Percentiles rank a stretch among this genome's conserved stretches.
These are phyloP conservation scores for Aproaerema taeniolella DNA, from an alignment of 2,888 invertebrate genomes.

Conservation along the genomic window DNA sequence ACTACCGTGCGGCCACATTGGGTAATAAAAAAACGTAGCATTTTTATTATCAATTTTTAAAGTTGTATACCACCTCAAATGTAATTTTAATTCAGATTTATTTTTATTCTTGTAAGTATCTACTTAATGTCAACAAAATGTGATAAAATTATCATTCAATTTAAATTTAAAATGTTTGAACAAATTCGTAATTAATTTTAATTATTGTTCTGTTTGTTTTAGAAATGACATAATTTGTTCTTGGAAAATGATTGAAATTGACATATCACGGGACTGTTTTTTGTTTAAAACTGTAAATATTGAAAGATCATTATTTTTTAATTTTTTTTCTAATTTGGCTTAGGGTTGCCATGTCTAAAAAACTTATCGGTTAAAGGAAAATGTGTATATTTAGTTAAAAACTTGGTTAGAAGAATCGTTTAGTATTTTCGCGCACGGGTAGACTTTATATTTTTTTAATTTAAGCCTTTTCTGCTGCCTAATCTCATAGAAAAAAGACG, in stretches of 20 bases:
- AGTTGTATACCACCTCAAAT: slow-evolving; percentile 19
- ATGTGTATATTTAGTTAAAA: slow-evolving; percentile 14
- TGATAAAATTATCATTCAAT: slow-evolving; percentile 15
- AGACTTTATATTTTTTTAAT: no score
- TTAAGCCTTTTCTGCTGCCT: no score
- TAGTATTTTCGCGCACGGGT: no score
- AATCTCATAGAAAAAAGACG: no score
- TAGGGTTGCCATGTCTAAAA: slow-evolving; percentile 44
- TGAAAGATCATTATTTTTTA: slow-evolving; percentile 26
- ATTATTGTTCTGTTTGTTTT: slow-evolving; percentile 6
- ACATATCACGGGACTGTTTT: slow-evolving; percentile 28
- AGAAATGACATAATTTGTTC: neutral
- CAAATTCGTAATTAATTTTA: slow-evolving; percentile 11
- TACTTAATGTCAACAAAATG: slow-evolving; percentile 13
- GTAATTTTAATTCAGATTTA: slow-evolving; percentile 15
- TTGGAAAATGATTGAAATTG: slow-evolving; percentile 11
- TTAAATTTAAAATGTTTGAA: slow-evolving; percentile 15
- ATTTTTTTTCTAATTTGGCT: slow-evolving; percentile 36
- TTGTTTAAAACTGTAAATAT: slow-evolving; percentile 27
- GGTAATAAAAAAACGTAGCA: neutral
- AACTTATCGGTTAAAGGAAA: slow-evolving; percentile 12
- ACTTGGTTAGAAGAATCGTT: slow-evolving; percentile 12
- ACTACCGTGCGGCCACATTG: slow-evolving; percentile 4
- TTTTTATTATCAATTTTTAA: slow-evolving; percentile 7
- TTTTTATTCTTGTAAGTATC: slow-evolving; percentile 2